Base-by-base conservation (phyloP, 2,113 vertebrate species). In the Sebastes schlegelii region DNA sequence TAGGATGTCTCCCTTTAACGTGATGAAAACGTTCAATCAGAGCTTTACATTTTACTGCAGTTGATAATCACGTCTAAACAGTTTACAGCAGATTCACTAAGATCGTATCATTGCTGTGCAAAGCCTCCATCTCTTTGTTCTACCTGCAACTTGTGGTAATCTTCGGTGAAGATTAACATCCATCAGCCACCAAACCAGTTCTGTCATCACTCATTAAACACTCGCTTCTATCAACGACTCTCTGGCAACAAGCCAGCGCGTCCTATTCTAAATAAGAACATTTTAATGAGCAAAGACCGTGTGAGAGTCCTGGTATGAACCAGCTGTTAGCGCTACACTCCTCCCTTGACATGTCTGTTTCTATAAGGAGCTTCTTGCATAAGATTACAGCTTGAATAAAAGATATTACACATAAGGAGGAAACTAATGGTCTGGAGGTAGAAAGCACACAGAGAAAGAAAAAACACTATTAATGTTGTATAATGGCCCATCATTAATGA, bases 151-250 rank as follows among this genome's bases (percentile, higher is more conserved):
- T 1, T 72, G n/a, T 9, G 54, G 16, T 49, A 42, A 34, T 34
- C 11, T 26, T 16, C 17, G 0, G 11, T 13, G 8, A 74, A 43
- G 43, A 51, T 12, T 0, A 55, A 23, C 23, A 63, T 67, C 45
- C 40, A 71, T 77, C 23, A 68, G 67, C 57, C 42, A 77, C 79
- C 48, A 61, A 57, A 63, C 52, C 64, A 40, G 49, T 60, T 51
- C 9, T 3, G 0, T 26, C 34, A 60, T 60, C 17, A 1, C 42
- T 42, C 7, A 6, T 73, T 49, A 63, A 78, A 60, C 8, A 57
- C 55, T 52, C 51, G 51, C 17, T 52, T 14, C 23, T 68, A 43
- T 73, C 62, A 16, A 4, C 7, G 11, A 6, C 49, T 58, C 10
- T 57, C 51, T 68, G 68, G 42, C 55, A 68, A 17, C 5, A 51